Percentiles rank a stretch among this genome's conserved stretches.
These are phyloP conservation scores for Amorpha juglandis DNA, from an alignment of 2,888 invertebrate species.

Conservation along the genomic window DNA sequence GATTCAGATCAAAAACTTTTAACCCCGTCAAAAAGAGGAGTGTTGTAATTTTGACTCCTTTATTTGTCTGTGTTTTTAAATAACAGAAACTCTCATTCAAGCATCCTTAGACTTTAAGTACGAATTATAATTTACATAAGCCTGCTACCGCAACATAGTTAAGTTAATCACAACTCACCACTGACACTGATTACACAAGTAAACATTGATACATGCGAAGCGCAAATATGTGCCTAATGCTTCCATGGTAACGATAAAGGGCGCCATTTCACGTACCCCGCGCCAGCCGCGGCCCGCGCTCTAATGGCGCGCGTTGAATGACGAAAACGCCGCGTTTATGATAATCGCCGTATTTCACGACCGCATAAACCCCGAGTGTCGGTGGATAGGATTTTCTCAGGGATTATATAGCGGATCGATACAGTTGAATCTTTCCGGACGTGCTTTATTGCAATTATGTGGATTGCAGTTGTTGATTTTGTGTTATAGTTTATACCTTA, in stretches of 20 bases:
- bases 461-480: neutral
- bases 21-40: too few species aligned
- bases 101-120: neutral
- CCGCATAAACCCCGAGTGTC: constrained; percentile 60
- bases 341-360: constrained; percentile 74
- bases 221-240: constrained; percentile 40
- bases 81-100: neutral
- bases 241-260: constrained; percentile 40
- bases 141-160: neutral
- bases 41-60: too few species aligned
- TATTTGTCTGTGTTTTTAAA: too few species aligned
- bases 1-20: too few species aligned
- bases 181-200: constrained; percentile 26
- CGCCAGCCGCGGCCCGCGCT: constrained; percentile 40
- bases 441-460: constrained; percentile 10
- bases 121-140: neutral
- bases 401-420: constrained; percentile 45
- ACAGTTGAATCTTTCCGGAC: constrained; percentile 26
- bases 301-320: constrained; percentile 64
- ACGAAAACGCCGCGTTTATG: constrained; percentile 75
- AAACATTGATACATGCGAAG: constrained; percentile 40
- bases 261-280: constrained; percentile 44
- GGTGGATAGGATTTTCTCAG: constrained; percentile 54
- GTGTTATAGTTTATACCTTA: neutral
- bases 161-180: constrained; percentile 1